Conservation (phyloP, 2,113 vertebrate genomes). For the Nibea albiflora region DNA sequence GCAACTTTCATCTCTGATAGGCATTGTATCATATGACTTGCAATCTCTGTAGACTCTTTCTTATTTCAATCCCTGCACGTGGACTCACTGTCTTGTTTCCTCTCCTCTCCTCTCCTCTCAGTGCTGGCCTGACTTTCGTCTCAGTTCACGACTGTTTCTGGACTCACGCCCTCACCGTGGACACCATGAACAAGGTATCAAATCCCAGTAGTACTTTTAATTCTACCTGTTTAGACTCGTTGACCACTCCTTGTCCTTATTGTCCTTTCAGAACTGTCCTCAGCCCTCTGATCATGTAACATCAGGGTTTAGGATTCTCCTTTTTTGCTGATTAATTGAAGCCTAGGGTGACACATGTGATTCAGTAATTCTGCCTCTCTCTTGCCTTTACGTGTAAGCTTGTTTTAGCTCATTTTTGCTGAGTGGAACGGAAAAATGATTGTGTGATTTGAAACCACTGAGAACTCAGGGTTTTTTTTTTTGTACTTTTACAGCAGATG, state of each 20-base stretch:
- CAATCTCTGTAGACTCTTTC: neutral
- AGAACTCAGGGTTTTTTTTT: neutral
- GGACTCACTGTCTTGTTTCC: neutral
- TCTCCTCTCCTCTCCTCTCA: slow-evolving; percentile 62
- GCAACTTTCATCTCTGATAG: neutral
- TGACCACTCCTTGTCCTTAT: neutral
- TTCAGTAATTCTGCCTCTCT: neutral
- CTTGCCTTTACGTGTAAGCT: neutral
- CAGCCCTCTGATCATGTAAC: neutral
- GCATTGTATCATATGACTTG: neutral
- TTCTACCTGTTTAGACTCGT: neutral
- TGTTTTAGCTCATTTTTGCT: neutral
- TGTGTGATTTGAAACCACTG: neutral
- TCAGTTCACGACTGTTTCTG: slow-evolving; percentile 98
- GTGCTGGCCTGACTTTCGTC: slow-evolving; percentile 92
- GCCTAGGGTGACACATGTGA: neutral
- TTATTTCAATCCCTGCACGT: slow-evolving; percentile 1
- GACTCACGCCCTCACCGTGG: slow-evolving; percentile 92
- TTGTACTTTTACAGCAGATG: neutral
- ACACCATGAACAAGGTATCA: slow-evolving; percentile 94
- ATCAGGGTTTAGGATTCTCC: neutral
- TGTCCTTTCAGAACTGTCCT: slow-evolving; percentile 13
- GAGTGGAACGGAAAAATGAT: neutral
- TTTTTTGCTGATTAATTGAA: slow-evolving; percentile 13
- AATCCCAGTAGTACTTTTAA: neutral